A percentile compares a stretch with the other conserved stretches of the same genome.
Conservation (phyloP, 2,888 invertebrate genomes). For the Syritta pipiens region DNA sequence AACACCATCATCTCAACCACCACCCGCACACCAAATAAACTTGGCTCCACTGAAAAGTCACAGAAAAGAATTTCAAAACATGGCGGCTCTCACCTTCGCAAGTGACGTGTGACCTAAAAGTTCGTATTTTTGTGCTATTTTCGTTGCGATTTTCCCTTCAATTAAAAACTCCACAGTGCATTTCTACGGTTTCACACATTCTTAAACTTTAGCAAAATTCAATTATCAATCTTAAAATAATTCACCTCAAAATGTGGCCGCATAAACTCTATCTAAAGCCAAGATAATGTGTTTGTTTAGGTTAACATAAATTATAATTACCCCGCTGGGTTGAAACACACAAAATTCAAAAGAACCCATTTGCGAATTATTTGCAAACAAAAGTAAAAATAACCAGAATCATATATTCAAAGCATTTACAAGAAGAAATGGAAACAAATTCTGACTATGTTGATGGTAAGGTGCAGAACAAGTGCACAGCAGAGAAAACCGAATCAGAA, state of each 20-base stretch:
- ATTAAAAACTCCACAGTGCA: constrained; percentile 11
- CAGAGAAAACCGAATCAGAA: constrained; percentile 6
- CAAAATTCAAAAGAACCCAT: neutral
- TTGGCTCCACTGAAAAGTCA: constrained; percentile 50
- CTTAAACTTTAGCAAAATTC: neutral
- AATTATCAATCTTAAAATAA: neutral
- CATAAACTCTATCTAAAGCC: constrained; percentile 10
- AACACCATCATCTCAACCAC: neutral
- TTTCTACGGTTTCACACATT: neutral
- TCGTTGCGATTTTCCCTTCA: constrained; percentile 36
- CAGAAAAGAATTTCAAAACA: constrained; percentile 42
- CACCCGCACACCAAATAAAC: neutral
- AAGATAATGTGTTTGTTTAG: constrained; percentile 65
- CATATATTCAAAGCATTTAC: no score
- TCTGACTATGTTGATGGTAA: constrained; percentile 56
- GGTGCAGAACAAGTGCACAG: constrained; percentile 3
- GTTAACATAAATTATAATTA: constrained; percentile 60
- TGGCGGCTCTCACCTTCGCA: constrained; percentile 62
- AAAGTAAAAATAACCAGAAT: no score
- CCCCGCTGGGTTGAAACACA: constrained; percentile 11
- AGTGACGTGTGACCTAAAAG: constrained; percentile 67
- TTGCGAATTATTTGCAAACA: no score
- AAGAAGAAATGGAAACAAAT: constrained; percentile 52
- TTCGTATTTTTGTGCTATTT: constrained; percentile 51
- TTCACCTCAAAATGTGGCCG: constrained; percentile 17